Evolutionary conservation across 2,888 invertebrate species (phyloP), one percentile per base, ranked within the genome.

Genomic region (Zygothrica quintamaculata): DNA sequence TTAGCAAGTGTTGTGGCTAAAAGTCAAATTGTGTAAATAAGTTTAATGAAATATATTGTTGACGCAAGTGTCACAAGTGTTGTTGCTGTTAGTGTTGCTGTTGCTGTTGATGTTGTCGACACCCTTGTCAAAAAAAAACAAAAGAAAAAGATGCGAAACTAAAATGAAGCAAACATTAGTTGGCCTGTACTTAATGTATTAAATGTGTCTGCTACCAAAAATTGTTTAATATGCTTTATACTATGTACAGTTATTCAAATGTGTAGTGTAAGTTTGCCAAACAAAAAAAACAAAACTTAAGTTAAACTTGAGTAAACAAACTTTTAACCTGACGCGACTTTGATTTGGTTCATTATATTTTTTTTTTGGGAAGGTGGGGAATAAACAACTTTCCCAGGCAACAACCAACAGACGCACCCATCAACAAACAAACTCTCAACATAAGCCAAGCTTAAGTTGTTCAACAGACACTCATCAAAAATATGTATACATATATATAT

Each of bases 341-440:
- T 2, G 29, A 44, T 58, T 50, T 16, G 43, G n/a, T 40, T 6
- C 13, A 29, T 13, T 40, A 36, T 11, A n/a, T n/a, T n/a, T n/a
- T n/a, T n/a, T n/a, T n/a, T n/a, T n/a, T n/a, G n/a, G n/a, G n/a
- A n/a, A n/a, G n/a, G n/a, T 25, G 40, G 8, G 8, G 11, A 47
- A 40, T 53, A 57, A 57, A 58, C 53, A 70, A 69, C 78, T 73
- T 72, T 78, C 78, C 72, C 75, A 68, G n/a, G 42, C 18, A 15
- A 26, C 6, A 47, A 57, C n/a, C n/a, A n/a, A 12, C 34, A 8
- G 42, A 39, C 53, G 55, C 57, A 44, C 57, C 50, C 57, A 56
- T 33, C 50, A 43, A 22, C 46, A 36, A 12, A 11, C 33, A 47
- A 12, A 46, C 25, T 26, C 12, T 18, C 26, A 46, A 22, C 25